Evolutionary conservation across 2,113 vertebrate genomes (phyloP).

Genomic region (Serilophus lunatus): DNA sequence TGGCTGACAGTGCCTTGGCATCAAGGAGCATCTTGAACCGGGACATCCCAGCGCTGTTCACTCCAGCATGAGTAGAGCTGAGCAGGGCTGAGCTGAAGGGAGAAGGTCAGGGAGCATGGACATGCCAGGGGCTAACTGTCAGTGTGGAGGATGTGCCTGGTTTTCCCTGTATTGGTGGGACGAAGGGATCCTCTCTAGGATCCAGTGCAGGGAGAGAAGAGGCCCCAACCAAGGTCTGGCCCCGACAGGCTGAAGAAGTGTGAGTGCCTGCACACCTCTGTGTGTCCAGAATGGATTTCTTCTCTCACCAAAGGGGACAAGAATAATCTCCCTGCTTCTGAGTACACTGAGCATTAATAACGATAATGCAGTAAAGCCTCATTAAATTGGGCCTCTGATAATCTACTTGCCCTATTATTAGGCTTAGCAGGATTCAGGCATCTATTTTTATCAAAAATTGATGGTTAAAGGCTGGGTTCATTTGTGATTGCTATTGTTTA

Average conservation of each 20-base stretch:
- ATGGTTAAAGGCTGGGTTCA: conserved; percentile 13
- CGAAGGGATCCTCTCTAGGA: not conserved
- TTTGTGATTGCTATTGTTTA: conserved; percentile 34
- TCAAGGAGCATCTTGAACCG: not conserved
- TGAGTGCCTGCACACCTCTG: not conserved
- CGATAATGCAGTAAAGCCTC: conserved; percentile 58
- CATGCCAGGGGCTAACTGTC: not conserved
- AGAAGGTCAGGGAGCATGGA: not conserved
- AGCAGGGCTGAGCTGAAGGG: not conserved
- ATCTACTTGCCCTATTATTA: conserved; percentile 58
- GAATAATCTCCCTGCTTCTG: conserved; percentile 41
- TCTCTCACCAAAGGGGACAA: not conserved
- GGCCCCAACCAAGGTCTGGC: not conserved
- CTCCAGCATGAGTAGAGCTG: accelerated
- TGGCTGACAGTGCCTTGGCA: not conserved
- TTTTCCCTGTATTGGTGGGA: not conserved
- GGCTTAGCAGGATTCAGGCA: conserved; percentile 51
- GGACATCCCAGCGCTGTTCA: not conserved
- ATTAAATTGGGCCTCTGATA: conserved; percentile 57
- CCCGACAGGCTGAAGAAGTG: not conserved
- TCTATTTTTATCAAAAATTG: conserved; percentile 61
- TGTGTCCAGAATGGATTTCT: not conserved
- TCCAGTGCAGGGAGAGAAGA: not conserved
- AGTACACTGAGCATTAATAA: conserved; percentile 50
- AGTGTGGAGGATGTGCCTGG: not conserved